Evolutionary conservation across 2,797 vertebrate genomes (phyloP).

Genomic region (Pseudochirops corinnae): DNA sequence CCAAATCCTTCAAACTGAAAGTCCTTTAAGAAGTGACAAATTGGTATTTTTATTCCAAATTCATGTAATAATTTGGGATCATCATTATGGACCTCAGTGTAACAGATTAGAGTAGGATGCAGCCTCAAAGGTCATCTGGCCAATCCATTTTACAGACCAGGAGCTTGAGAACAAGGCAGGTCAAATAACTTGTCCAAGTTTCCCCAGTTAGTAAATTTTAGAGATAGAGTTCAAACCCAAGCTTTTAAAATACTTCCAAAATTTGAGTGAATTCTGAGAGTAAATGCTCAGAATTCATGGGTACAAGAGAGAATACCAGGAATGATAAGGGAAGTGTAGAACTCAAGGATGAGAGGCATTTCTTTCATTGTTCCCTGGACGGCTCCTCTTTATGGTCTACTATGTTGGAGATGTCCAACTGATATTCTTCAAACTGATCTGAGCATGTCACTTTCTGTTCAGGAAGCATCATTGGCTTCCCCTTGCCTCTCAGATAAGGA

Average conservation of each 20-base stretch:
- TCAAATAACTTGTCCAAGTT: not conserved
- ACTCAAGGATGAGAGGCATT: not conserved
- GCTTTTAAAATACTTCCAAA: not conserved
- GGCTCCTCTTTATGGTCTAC: not conserved
- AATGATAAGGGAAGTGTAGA: not conserved
- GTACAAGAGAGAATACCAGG: not conserved
- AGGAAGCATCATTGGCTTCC: not conserved
- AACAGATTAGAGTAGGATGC: not conserved
- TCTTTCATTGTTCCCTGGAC: not conserved
- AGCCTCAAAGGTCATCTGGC: not conserved
- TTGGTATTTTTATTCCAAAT: not conserved
- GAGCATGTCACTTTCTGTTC: not conserved
- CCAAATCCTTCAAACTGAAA: slow-evolving; percentile 20
- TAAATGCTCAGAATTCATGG: not conserved
- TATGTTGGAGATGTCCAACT: not conserved
- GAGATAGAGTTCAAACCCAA: not conserved
- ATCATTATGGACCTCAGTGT: not conserved
- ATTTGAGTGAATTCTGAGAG: not conserved
- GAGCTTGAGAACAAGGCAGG: not conserved
- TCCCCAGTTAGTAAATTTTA: not conserved
- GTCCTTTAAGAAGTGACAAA: not conserved
- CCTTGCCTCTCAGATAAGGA: not conserved
- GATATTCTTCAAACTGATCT: not conserved
- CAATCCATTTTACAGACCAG: not conserved
- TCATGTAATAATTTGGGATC: not conserved